These are phyloP conservation scores for Drosophila nikananu DNA, from an alignment of 1,140 invertebrate genomes.

Conservation along the genomic window DNA sequence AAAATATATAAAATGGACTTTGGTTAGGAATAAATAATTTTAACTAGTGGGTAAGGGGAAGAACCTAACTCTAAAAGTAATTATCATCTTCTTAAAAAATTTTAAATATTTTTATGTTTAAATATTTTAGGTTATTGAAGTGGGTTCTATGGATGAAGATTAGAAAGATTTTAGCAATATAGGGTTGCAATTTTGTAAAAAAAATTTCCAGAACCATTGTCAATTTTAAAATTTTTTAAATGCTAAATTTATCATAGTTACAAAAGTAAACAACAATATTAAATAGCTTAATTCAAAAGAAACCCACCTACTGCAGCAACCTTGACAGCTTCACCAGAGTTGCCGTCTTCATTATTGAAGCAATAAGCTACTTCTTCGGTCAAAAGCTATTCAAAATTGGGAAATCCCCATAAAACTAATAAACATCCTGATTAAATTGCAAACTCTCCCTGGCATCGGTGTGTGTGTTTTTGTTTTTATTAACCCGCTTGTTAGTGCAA, in stretches of 20 bases:
- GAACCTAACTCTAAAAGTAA: no score
- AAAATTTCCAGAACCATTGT: background rate
- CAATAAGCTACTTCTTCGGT: background rate
- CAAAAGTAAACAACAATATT: no score
- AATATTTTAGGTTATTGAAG: no score
- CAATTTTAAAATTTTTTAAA: no score
- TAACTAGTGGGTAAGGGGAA: no score
- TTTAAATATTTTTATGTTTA: no score
- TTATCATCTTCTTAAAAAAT: no score
- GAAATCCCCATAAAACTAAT: constrained; percentile 1
- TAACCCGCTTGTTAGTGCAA: constrained; percentile 55
- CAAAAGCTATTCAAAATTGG: background rate
- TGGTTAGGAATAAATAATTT: background rate
- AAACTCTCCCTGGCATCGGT: background rate
- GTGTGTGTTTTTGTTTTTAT: constrained; percentile 34
- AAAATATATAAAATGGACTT: background rate
- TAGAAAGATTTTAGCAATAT: background rate
- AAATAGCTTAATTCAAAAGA: background rate
- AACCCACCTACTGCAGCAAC: no score
- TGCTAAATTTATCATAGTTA: no score
- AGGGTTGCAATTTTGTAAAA: background rate
- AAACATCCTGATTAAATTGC: constrained; percentile 43
- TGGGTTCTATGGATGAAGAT: no score
- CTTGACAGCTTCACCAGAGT: background rate
- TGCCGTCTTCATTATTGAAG: background rate